Percentiles rank a stretch among this genome's conserved stretches.
Evolutionary conservation across 1,140 invertebrate genomes (phyloP).

Genomic region (Papilio machaon): DNA sequence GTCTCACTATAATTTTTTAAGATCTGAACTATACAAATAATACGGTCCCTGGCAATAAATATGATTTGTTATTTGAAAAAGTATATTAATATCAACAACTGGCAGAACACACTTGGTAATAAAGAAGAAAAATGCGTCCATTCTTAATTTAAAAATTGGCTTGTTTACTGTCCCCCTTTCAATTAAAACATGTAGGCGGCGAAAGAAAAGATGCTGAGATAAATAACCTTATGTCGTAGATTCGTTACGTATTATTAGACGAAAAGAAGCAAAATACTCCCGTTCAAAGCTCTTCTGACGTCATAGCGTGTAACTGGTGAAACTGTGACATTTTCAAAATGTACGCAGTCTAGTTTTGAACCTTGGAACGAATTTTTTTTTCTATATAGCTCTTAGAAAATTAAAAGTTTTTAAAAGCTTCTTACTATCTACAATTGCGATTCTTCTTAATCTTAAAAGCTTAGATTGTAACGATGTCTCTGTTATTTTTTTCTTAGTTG

Average conservation of each 20-base stretch:
- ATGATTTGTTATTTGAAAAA: too few species aligned
- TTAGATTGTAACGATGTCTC: too few species aligned
- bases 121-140: neutral
- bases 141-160: conserved; percentile 8
- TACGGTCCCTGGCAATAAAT: too few species aligned
- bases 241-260: neutral
- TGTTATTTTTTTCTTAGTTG: too few species aligned
- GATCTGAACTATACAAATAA: too few species aligned
- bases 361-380: too few species aligned
- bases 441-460: too few species aligned
- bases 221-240: neutral
- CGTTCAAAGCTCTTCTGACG: neutral
- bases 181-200: neutral
- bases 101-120: neutral
- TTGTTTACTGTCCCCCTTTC: neutral
- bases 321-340: neutral
- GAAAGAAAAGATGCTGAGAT: neutral
- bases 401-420: too few species aligned
- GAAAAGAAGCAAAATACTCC: neutral
- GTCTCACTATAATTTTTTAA: neutral
- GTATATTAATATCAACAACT: too few species aligned
- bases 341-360: too few species aligned
- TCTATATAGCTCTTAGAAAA: too few species aligned
- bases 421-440: too few species aligned
- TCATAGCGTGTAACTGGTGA: neutral